Evolutionary conservation across 1,140 invertebrate species (phyloP).

Genomic region (Trachymyrmex septentrionalis): DNA sequence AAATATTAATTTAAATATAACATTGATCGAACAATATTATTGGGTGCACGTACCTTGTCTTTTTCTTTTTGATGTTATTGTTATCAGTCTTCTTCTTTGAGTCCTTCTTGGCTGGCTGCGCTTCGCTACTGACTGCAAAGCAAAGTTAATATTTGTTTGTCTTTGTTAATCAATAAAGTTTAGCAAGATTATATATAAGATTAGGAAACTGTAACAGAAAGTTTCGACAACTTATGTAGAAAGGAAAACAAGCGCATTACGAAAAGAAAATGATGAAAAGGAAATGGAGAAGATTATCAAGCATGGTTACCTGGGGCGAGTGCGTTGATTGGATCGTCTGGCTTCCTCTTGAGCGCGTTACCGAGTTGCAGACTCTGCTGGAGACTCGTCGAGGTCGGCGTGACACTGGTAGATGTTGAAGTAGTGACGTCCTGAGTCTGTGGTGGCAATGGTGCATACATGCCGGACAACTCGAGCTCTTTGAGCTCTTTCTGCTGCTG

Average conservation of each 20-base stretch:
- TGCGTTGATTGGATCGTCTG: conserved; percentile 82
- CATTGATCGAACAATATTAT: not conserved
- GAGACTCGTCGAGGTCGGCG: conserved; percentile 80
- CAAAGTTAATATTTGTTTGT: conserved; percentile 57
- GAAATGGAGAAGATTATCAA: conserved; percentile 1
- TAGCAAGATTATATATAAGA: not conserved
- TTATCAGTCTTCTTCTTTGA: conserved; percentile 95
- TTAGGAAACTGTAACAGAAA: not conserved
- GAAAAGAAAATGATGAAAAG: not conserved
- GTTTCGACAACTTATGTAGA: not conserved
- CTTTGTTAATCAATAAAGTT: not conserved
- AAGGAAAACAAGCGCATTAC: not conserved
- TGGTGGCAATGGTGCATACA: conserved; percentile 82
- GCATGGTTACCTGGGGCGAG: conserved; percentile 80
- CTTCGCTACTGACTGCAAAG: conserved; percentile 82
- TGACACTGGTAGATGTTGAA: conserved; percentile 79
- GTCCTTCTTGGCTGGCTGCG: conserved; percentile 89
- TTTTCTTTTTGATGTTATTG: conserved; percentile 97
- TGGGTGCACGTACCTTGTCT: conserved; percentile 91
- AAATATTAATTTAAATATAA: not conserved
- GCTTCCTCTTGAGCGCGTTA: conserved; percentile 83
- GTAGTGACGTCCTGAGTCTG: conserved; percentile 84
- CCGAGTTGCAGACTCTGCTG: conserved; percentile 83
- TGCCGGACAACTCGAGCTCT: conserved; percentile 83
- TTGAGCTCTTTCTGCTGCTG: conserved; percentile 84